A percentile compares a stretch with the other conserved stretches of the same genome.
Conservation (phyloP, 2,888 invertebrate genomes). For the Synergus japonicus region DNA sequence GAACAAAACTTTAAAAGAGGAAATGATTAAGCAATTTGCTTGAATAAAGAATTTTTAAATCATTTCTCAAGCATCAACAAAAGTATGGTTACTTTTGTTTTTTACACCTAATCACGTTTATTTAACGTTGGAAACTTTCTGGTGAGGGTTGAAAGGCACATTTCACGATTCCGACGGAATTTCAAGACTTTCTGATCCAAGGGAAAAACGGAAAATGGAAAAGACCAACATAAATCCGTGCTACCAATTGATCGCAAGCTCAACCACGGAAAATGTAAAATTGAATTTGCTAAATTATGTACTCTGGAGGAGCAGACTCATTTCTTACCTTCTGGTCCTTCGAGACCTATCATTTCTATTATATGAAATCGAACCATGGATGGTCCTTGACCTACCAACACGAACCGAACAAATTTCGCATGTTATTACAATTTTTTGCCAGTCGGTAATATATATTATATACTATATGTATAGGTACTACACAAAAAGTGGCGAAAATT, state of each 20-base stretch:
- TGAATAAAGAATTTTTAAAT: constrained; percentile 4
- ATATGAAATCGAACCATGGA: constrained; percentile 33
- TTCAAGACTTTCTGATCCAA: constrained; percentile 6
- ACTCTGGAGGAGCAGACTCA: constrained; percentile 19
- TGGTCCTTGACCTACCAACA: constrained; percentile 1
- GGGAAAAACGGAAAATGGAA: constrained; percentile 1
- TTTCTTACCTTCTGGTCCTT: constrained; percentile 33
- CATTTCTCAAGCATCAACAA: too few species aligned
- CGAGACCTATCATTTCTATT: constrained; percentile 18
- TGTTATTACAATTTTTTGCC: constrained; percentile 9
- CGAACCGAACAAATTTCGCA: constrained; percentile 13
- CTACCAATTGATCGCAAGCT: constrained; percentile 9
- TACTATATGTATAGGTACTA: neutral
- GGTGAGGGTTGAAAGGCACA: neutral
- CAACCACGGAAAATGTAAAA: constrained; percentile 40
- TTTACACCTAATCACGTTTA: too few species aligned
- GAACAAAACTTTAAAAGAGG: neutral
- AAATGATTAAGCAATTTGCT: neutral
- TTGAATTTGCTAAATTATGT: constrained; percentile 40
- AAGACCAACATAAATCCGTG: constrained; percentile 20
- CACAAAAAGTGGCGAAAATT: constrained; percentile 9
- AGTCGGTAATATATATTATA: neutral
- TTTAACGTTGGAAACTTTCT: neutral
- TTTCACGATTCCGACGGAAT: constrained; percentile 1
- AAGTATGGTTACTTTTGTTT: too few species aligned